These are phyloP conservation scores for Jacana jacana DNA, from an alignment of 2,113 vertebrate species.

Conservation along the genomic window DNA sequence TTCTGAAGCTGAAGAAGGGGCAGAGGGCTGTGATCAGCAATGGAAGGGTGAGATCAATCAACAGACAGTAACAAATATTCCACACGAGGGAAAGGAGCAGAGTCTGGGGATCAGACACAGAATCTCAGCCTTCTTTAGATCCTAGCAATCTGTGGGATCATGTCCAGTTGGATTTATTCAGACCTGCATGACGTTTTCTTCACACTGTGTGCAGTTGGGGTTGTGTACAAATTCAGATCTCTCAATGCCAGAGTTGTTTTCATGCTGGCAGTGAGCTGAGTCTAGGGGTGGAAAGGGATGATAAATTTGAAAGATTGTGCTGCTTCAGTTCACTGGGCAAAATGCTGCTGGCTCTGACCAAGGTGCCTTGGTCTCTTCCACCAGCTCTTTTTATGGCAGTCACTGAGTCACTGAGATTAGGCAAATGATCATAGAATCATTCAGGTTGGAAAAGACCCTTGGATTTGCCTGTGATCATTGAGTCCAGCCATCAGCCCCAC, in stretches of 20 bases:
- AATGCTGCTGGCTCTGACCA: background rate
- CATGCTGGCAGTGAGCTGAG: background rate
- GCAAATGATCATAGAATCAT: background rate
- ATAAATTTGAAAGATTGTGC: background rate
- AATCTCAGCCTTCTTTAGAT: background rate
- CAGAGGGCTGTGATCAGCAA: slow-evolving; percentile 95
- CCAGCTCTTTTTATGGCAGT: background rate
- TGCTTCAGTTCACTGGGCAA: background rate
- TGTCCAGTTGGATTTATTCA: background rate
- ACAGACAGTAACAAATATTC: background rate
- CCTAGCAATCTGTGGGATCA: background rate
- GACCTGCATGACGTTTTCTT: background rate
- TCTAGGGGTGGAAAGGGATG: background rate
- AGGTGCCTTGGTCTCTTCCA: background rate
- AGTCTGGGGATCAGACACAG: background rate
- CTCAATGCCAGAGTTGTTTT: background rate
- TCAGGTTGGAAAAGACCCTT: too few species aligned
- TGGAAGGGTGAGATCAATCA: slow-evolving; percentile 85
- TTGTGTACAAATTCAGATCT: background rate
- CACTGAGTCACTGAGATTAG: background rate
- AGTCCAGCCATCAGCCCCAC: too few species aligned
- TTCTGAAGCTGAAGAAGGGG: slow-evolving; percentile 93
- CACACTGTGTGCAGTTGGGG: background rate
- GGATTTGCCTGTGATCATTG: too few species aligned
- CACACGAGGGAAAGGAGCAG: background rate